Evolutionary conservation across 2,888 invertebrate species (phyloP), one percentile per base, ranked within the genome.

Genomic region (Aproaerema taeniolella): DNA sequence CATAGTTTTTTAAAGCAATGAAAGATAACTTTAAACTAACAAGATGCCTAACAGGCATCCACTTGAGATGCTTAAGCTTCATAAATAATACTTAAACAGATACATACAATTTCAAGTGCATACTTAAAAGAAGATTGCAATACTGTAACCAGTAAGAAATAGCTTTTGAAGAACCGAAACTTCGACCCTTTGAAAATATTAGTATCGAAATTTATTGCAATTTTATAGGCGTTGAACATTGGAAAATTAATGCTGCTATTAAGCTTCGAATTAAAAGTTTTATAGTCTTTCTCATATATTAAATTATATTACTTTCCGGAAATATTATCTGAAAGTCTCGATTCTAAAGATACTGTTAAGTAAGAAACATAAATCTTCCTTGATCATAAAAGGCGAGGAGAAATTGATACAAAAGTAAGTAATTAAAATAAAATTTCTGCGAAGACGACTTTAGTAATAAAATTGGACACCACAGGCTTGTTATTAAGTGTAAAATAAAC

Each of bases 21-120:
- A 16, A 24, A 35, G 26, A 35, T 35, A 28, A 35, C 16, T 37
- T 39, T 47, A 51, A 52, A 46, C 51, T 56, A 64, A 67, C 56
- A 61, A 69, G 67, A 54, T 58, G 50, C 58, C 48, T 41, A n/a
- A 47, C 63, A 28, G 28, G 16, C 13, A 15, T 33, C 64, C 75
- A 74, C 76, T 77, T 67, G 69, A 74, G 62, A 49, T n/a, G 57
- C 50, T 53, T 60, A 60, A 56, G 55, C 55, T 50, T 55, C 63
- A 72, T 77, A 77, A 77, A 77, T 77, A 66, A 76, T 61, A 57
- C 59, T 58, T 65, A 78, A 77, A 72, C 67, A 74, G 52, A 64
- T 62, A 52, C 65, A 61, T 47, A 60, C 59, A 65, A 59, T 45
- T 55, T 62, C 55, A 67, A 73, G 73, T 64, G 48, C 46, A 43